Evolutionary conservation across 2,113 vertebrate species (phyloP), one percentile per base, ranked within the genome.

Genomic region (Melospiza georgiana): DNA sequence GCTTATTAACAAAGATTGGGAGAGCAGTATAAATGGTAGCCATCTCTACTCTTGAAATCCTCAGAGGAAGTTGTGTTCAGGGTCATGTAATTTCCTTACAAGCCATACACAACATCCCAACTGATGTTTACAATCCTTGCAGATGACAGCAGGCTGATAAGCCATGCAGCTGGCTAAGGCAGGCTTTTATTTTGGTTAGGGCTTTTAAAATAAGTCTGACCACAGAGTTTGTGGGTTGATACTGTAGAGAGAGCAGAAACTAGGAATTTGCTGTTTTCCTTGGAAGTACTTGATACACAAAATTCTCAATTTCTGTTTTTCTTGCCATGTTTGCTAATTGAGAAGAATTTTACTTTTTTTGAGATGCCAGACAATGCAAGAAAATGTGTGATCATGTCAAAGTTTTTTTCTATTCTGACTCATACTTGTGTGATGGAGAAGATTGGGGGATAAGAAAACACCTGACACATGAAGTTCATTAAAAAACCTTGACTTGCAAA

Each of bases 121-220:
- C 18, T 68, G 39, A 58, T 87, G 67, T 61, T 90, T 78, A 44
- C 33, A 84, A 23, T 88, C 66, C 35, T 78, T 94, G 87, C 67
- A 94, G 71, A 62, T 71, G 65, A 49, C 76, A 89, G 71, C 71
- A 81, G 49, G 51, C 80, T 94, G 77, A 87, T 95, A 85, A 92
- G 41, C 31, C 10, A 5, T 12, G 57, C 78, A 85, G 59, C 52
- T 87, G 55, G 43, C 41, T 65, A 62, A 82, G 43, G 58, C n/a
- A 80, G 74, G 37, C 62, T 80, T 93, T 49, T 77, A 33, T 84
- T 90, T 95, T 31, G 25, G 2, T 51, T 63, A 33, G 17, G 33
- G 41, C 48, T 94, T 83, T 94, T 21, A 88, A 77, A 89, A 81
- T 79, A 31, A 15, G 4, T 52, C 44, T 91, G 68, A 19, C 35